A percentile compares a stretch with the other conserved stretches of the same genome.
These are phyloP conservation scores for Crepidodera aurea DNA, from an alignment of 2,888 invertebrate genomes.

Conservation along the genomic window DNA sequence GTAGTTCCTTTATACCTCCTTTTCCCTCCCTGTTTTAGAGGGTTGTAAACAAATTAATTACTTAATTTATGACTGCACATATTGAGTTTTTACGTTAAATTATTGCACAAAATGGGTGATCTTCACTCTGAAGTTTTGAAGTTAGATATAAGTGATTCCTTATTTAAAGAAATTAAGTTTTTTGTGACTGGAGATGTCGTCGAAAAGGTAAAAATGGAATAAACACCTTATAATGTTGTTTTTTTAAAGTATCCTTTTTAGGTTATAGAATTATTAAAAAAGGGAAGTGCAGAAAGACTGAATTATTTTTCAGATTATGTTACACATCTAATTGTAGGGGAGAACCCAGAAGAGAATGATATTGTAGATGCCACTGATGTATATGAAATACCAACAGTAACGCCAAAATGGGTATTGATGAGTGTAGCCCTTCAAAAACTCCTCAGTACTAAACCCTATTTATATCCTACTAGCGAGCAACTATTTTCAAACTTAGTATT, in stretches of 20 bases:
- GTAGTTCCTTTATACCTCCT: too few relatives aligned
- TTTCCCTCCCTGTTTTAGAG: slow-evolving; percentile 19
- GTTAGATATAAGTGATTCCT: slow-evolving; percentile 62
- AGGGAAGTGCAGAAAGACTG: slow-evolving; percentile 87
- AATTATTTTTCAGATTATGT: slow-evolving; percentile 91
- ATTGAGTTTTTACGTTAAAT: neutral
- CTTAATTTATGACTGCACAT: slow-evolving; percentile 14
- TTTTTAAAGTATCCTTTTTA: slow-evolving; percentile 59
- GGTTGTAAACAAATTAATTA: slow-evolving; percentile 42
- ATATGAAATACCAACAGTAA: slow-evolving; percentile 91
- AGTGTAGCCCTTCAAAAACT: slow-evolving; percentile 69
- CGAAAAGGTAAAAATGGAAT: slow-evolving; percentile 68
- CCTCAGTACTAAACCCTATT: slow-evolving; percentile 78
- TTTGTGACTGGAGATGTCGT: slow-evolving; percentile 82
- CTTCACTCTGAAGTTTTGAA: slow-evolving; percentile 12
- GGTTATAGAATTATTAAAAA: slow-evolving; percentile 80
- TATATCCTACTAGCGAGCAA: slow-evolving; percentile 67
- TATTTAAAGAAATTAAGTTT: slow-evolving; percentile 86
- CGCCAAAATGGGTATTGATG: slow-evolving; percentile 84
- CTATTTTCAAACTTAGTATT: slow-evolving; percentile 80
- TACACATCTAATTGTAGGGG: slow-evolving; percentile 90
- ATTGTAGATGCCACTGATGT: slow-evolving; percentile 90
- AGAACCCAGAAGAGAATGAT: slow-evolving; percentile 85
- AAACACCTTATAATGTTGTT: too few relatives aligned
- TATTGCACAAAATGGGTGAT: slow-evolving; percentile 44